Evolutionary conservation across 2,888 invertebrate genomes (phyloP), one percentile per base, ranked within the genome.

Genomic region (Platycnemis pennipes): DNA sequence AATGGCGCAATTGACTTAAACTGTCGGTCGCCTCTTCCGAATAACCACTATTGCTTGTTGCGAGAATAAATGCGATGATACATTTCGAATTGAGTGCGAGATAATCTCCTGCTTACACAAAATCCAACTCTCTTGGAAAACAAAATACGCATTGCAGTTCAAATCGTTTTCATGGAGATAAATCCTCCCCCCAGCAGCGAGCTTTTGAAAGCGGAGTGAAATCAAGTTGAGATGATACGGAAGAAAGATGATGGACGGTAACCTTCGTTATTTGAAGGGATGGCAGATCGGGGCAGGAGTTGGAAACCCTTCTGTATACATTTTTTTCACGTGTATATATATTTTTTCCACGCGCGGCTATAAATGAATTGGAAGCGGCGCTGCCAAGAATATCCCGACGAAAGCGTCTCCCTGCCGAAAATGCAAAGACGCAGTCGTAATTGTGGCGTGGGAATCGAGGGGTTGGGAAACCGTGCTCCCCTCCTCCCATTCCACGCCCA

Each of bases 321-420:
- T 37, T 77, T 37, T 77, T 63, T 63, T 2, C 2, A 63, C 19
- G 26, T n/a, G n/a, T 49, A 19, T 49, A 19, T 49, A 77, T 37
- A 37, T 26, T 77, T 8, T 26, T 77, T 37, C 77, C 77, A 37
- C 77, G 77, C 31, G 77, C 37, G 77, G 11, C 77, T 77, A 77
- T 77, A 77, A 77, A 77, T 77, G 77, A 77, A 77, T 77, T 77
- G 77, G 77, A 77, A 77, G 77, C 77, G 77, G 11, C 77, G 77
- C 31, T 22, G 31, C 77, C 16, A 77, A 77, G 77, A 77, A 77
- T 77, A 77, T 37, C 77, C 77, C 26, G 77, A 37, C 77, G 77
- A 77, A 77, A 37, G 77, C 77, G 11, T 63, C 63, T 63, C n/a
- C 63, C 77, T 5, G 13, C 77, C 77, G 77, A 37, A 77, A 77